Conservation (phyloP, 2,797 vertebrate species). For the Leuciscus waleckii region DNA sequence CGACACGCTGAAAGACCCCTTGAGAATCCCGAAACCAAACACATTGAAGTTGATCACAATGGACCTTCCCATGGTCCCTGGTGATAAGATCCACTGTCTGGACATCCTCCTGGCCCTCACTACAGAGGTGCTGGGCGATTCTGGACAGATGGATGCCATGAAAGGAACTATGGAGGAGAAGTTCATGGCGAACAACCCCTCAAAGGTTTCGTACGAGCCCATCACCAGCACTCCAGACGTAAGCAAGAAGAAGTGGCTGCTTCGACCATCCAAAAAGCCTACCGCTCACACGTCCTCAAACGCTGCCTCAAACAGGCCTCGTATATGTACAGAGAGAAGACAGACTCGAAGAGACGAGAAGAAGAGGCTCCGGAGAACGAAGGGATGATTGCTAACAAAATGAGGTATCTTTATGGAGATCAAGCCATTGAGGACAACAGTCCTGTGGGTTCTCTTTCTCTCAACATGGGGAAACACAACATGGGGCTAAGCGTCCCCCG, state of each 20-base stretch:
- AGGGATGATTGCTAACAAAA: slow-evolving; percentile 80
- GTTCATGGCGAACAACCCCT: slow-evolving; percentile 95
- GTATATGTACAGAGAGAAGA: slow-evolving; percentile 80
- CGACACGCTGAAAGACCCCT: slow-evolving; percentile 88
- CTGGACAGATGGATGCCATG: slow-evolving; percentile 89
- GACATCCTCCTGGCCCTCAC: slow-evolving; percentile 95
- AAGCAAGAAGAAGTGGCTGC: slow-evolving; percentile 93
- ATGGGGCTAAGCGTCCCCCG: neutral
- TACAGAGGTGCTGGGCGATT: slow-evolving; percentile 91
- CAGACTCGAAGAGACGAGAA: neutral
- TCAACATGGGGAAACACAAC: neutral
- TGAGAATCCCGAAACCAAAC: slow-evolving; percentile 92
- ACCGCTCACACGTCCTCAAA: slow-evolving; percentile 84
- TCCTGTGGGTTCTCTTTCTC: neutral
- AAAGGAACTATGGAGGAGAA: slow-evolving; percentile 97
- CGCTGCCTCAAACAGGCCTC: slow-evolving; percentile 84
- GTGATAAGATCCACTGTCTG: slow-evolving; percentile 94
- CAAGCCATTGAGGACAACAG: neutral
- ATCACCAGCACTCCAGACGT: slow-evolving; percentile 89
- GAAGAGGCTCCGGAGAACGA: slow-evolving; percentile 75
- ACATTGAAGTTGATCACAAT: slow-evolving; percentile 88
- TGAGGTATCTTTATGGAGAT: slow-evolving; percentile 80
- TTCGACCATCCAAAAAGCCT: slow-evolving; percentile 88
- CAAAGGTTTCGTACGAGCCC: slow-evolving; percentile 92
- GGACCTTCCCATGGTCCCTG: slow-evolving; percentile 92